Evolutionary conservation across 2,888 invertebrate genomes (phyloP).

Genomic region (Caenorhabditis sp.): DNA sequence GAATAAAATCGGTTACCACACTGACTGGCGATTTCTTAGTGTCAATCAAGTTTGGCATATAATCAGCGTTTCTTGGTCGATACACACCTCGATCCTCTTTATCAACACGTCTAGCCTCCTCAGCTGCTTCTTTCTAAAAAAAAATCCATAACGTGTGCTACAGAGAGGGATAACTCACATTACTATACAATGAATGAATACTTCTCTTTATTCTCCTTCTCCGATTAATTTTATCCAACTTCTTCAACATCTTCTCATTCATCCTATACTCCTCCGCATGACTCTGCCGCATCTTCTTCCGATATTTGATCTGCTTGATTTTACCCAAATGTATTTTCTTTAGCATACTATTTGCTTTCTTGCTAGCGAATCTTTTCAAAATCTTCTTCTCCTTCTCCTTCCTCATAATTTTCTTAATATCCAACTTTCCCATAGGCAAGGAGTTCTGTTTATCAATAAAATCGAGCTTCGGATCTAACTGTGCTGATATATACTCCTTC

Average conservation of each 20-base stretch:
- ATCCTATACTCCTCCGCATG: slow-evolving; percentile 11
- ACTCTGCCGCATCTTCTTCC: slow-evolving; percentile 13
- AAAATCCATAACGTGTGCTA: neutral
- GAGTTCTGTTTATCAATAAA: slow-evolving; percentile 25
- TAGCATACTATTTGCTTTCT: slow-evolving; percentile 10
- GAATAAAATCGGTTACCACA: slow-evolving; percentile 19
- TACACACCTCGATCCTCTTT: slow-evolving; percentile 17
- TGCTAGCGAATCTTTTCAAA: slow-evolving; percentile 13
- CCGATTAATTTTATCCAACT: slow-evolving; percentile 12
- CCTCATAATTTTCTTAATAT: slow-evolving; percentile 22
- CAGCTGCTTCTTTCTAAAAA: slow-evolving; percentile 41
- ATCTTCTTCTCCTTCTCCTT: slow-evolving; percentile 11
- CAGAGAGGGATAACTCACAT: too few relatives aligned
- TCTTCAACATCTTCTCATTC: slow-evolving; percentile 12
- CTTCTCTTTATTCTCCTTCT: slow-evolving; percentile 37
- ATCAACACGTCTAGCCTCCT: slow-evolving; percentile 41
- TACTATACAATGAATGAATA: slow-evolving; percentile 44
- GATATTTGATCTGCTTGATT: slow-evolving; percentile 10
- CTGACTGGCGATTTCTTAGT: slow-evolving; percentile 31
- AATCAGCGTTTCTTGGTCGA: slow-evolving; percentile 21
- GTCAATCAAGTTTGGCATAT: slow-evolving; percentile 18
- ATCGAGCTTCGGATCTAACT: slow-evolving; percentile 28
- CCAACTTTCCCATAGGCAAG: slow-evolving; percentile 24
- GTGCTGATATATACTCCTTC: slow-evolving; percentile 2
- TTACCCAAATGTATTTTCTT: slow-evolving; percentile 23